Evolutionary conservation across 2,797 vertebrate genomes (phyloP), one percentile per base, ranked within the genome.

Genomic region (Pangasius krempfi): DNA sequence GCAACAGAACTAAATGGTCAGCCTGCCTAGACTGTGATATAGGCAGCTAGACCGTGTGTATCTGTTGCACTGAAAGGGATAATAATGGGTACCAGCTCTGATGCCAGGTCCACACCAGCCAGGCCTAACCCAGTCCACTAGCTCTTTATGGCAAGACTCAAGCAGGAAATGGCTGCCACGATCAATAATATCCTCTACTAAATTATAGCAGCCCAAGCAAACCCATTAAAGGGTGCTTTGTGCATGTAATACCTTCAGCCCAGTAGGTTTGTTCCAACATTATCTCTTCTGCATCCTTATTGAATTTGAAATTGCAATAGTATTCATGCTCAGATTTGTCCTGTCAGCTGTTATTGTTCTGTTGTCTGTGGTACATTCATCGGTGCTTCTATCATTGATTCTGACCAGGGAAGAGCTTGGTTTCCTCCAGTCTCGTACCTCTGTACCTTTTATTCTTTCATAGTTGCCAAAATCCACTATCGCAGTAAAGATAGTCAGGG

Each of bases 111-210:
- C 89, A 90, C 87, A 89, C 89, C 85, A 84, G 73, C 82, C 78
- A 60, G 88, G 86, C 85, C 86, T 80, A 87, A 88, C 89, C 86
- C 72, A 81, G 90, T 87, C 87, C 79, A 75, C 30, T 30, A 75
- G 62, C 84, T 90, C 68, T 92, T 92, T 91, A 92, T 94, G 89
- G 90, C 88, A 88, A 85, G 90, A 90, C 86, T 92, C 91, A 93
- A 91, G 93, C 92, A 94, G 94, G 89, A 91, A 94, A 94, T 92
- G 93, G 93, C 93, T 93, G 87, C 90, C 91, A 88, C 56, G 91
- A 95, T 96, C 95, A 93, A 95, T 96, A 95, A 85, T 85, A 66
- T 91, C 89, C 90, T 88, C 27, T 60, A 85, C 92, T 94, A 86
- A 95, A 94, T 95, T 94, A 95, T 86, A 78, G 85, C 83, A 80